Base-by-base conservation (phyloP, 1,140 invertebrate genomes). In the Heterodera schachtii region DNA sequence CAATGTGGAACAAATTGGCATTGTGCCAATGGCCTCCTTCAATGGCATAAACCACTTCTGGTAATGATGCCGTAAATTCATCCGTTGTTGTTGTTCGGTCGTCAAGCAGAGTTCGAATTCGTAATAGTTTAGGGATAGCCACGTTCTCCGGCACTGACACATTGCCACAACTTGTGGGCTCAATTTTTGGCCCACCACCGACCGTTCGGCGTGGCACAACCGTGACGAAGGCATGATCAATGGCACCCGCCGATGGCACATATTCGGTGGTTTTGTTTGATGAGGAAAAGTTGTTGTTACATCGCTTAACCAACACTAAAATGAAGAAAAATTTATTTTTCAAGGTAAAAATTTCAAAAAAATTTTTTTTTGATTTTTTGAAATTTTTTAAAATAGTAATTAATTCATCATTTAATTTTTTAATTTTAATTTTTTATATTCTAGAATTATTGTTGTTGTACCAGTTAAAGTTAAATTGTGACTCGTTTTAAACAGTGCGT, bases 91-190 rank as follows among this genome's bases (percentile, higher is more conserved):
- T 60, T 16, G 19, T 19, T 52, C 0, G 6, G 21, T 57, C 47
- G 7, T 84, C 85, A 44, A 86, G 75, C 13, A 71, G 41, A 19
- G 82, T 81, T 44, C 86, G 67, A 6, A 85, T 73, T 9, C 79
- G 52, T 19, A 60, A 77, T 21, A 85, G 8, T 13, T 84, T 57
- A 6, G 16, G 41, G 3, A 86, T 57, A 11, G 73, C 77, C 46
- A 47, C 49, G 64, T 87, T 87, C 69, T 85, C 84, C 9, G 49
- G 73, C n/a, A 85, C 70, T 16, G 64, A 49, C 46, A 85, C 70
- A 66, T 80, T 80, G 49, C 85, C 84, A 75, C 84, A 85, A 74
- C 77, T 80, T 8, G 60, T 57, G 16, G 71, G 47, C 52, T 69
- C 57, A 64, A 85, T 87, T 66, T 85, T 87, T 41, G 86, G 86